Evolutionary conservation across 2,113 vertebrate species (phyloP).

Genomic region (Heterotilapia buettikoferi): DNA sequence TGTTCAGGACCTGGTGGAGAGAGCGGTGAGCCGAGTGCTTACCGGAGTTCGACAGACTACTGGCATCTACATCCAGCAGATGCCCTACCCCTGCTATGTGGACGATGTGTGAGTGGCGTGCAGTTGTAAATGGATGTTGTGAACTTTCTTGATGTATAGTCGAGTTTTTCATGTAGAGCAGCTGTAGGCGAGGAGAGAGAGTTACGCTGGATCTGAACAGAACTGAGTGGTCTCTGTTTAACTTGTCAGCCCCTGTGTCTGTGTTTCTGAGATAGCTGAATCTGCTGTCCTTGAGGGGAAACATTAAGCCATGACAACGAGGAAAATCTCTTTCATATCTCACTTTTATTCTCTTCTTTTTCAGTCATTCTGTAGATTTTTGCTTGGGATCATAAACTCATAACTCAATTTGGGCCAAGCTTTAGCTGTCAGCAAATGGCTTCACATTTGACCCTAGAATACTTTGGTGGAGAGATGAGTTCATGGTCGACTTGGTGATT

Average conservation of each 20-base stretch:
- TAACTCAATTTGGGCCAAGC: background rate
- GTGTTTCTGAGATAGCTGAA: background rate
- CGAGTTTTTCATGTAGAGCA: rapidly evolving
- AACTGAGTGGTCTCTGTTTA: background rate
- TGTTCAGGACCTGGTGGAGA: slow-evolving; percentile 88
- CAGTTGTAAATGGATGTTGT: background rate
- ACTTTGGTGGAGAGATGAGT: background rate
- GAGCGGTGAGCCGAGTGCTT: slow-evolving; percentile 72
- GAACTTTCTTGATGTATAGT: background rate
- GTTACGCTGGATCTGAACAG: rapidly evolving
- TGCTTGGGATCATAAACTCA: background rate
- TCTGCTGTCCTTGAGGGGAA: background rate
- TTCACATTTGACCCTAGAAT: background rate
- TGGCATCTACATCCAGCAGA: slow-evolving; percentile 85
- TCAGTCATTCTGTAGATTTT: background rate
- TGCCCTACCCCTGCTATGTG: slow-evolving; percentile 89
- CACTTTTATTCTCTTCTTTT: background rate
- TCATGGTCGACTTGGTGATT: background rate
- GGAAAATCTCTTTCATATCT: background rate
- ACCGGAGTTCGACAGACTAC: slow-evolving; percentile 46
- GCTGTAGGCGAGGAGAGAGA: background rate
- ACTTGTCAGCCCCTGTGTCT: background rate
- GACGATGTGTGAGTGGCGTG: slow-evolving; percentile 79
- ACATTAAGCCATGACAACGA: background rate
- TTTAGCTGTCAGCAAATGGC: background rate